Base-by-base conservation (phyloP, 2,113 vertebrate species). In the Neogale vison region DNA sequence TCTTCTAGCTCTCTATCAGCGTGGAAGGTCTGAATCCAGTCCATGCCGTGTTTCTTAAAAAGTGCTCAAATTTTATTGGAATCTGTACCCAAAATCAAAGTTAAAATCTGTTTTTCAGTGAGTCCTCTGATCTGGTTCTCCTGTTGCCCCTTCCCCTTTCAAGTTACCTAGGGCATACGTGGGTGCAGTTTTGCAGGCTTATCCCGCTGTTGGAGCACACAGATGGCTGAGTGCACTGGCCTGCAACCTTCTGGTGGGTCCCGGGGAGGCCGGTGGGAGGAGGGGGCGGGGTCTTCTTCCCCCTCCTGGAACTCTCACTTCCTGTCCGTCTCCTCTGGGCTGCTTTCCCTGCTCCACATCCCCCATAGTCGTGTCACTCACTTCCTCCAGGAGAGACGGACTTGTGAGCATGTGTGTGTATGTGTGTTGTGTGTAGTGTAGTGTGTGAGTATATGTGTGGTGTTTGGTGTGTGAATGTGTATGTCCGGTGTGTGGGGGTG, bases 171-270 rank as follows among this genome's bases (percentile, higher is more conserved):
- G 93, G 95, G 96, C 92, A 96, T 97, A 95, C 89, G 96, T 97
- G 88, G 91, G 79, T 88, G 88, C 93, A 82, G 93, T 96, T 98
- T 80, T 88, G 98, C 98, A 97, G 97, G 98, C 98, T 80, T 95
- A 95, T 90, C 98, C 88, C 88, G 86, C 97, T 79, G 45, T 77
- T 91, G 97, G 98, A 98, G 98, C 98, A 98, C 97, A 97, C 93
- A 98, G 95, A 97, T 98, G 95, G 98, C 10, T 88, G 93, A 88
- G 95, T 98, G 98, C 98, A 92, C 88, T 97, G 52, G 17, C 31
- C 96, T 93, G 71, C 12, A 89, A 85, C 88, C 97, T 96, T 93
- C 96, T 95, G 93, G 79, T 65, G 85, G 67, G 92, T 83, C 85
- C 0, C 72, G 23, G 36, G 97, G 94, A 98, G 81, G 47, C n/a